Evolutionary conservation across 2,113 vertebrate genomes (phyloP).

Genomic region (Paracanthobrama guichenoti): DNA sequence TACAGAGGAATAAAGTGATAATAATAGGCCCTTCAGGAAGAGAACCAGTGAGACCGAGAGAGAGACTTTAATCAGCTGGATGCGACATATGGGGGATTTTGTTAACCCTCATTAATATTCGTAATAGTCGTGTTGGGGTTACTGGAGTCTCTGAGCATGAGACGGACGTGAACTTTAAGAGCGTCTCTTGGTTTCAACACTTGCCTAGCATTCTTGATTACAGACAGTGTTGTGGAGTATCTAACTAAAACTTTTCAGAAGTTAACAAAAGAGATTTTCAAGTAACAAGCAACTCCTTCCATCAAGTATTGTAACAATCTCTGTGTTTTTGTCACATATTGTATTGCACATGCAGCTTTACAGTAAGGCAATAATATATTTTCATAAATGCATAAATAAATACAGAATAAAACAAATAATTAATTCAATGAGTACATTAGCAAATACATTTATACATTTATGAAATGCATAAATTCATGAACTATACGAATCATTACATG

Average conservation of each 20-base stretch:
- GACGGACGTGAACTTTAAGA: conserved; percentile 6
- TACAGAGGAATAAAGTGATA: conserved; percentile 30
- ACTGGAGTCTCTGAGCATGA: neutral
- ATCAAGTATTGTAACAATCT: neutral
- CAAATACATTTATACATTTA: neutral
- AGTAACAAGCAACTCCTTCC: neutral
- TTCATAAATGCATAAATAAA: neutral
- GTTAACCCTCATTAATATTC: conserved; percentile 47
- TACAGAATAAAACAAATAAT: neutral
- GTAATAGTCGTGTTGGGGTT: conserved; percentile 15
- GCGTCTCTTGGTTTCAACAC: neutral
- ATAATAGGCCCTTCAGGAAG: conserved; percentile 20
- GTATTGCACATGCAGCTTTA: neutral
- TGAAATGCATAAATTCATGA: neutral
- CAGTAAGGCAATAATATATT: neutral
- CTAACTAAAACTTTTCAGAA: neutral
- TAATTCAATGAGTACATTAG: neutral
- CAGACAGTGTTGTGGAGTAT: neutral
- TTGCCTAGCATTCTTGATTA: neutral
- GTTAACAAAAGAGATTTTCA: neutral
- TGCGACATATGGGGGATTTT: conserved; percentile 30
- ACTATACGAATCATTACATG: neutral
- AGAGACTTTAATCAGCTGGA: conserved; percentile 4
- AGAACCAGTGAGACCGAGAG: neutral
- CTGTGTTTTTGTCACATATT: neutral